Evolutionary conservation across 1,140 invertebrate genomes (phyloP), one percentile per base, ranked within the genome.

Genomic region (Philotrypesis tridentata): DNA sequence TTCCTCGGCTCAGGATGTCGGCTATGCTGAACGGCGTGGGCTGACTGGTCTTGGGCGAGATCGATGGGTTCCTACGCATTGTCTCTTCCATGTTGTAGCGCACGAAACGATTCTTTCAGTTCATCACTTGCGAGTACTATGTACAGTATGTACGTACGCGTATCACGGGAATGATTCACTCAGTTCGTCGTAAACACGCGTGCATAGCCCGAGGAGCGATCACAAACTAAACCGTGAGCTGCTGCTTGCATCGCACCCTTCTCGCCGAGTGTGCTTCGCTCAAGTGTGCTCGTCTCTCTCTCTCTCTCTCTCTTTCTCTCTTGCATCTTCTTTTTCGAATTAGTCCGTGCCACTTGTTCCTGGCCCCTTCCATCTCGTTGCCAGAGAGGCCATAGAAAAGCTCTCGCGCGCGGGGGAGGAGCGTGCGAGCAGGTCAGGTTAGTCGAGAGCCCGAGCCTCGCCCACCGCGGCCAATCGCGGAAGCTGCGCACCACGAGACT

Each of bases 21-120:
- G 90, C 90, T 74, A 92, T 92, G 63, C 90, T 90, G 84, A 92
- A 92, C 0, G 91, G 91, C 1, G 91, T 92, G 9, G 90, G 89
- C 82, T 91, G 90, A 14, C 27, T 67, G 1, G 85, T 83, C 85
- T 89, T 92, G 4, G 91, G 87, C 7, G 88, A 90, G 12, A 63
- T 61, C n/a, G 72, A 72, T 82, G 63, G 86, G 85, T 85, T 86
- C 85, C 81, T 87, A 80, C 65, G 74, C 55, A 80, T 86, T 17
- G 82, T 83, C 48, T 86, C 87, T 55, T 88, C 86, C 82, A 85
- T 83, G 4, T 43, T 17, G 21, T 55, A 55, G 7, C 48, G 48
- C 48, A 55, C n/a, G 2, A 17, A 7, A 21, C 21, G 33, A 37
- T 9, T 37, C 3, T n/a, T 9, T 55, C 48, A 55, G 48, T 55